Base-by-base conservation (phyloP, 2,888 invertebrate genomes). In the Leptarthrus brevirostris region DNA sequence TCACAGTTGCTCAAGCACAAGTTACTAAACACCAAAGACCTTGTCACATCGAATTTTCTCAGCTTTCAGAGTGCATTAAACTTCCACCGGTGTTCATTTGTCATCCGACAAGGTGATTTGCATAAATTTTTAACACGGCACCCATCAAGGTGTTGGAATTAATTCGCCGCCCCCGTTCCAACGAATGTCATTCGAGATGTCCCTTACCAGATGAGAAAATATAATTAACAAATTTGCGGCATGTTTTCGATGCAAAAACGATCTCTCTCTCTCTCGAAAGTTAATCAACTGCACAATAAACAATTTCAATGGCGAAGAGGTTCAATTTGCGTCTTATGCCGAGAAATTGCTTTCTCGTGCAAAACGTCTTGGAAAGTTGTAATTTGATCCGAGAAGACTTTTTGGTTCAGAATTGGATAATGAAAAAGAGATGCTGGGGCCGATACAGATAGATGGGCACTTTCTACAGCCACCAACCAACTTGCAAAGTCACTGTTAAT, bases 381-480 rank as follows among this genome's bases (percentile, higher is more conserved):
- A 58, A 58, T 58, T 58, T 58, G 58, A 58, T 58, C 58, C 58
- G 56, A 26, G 20, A 36, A 16, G 58, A 20, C 58, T 58, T 58
- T n/a, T 58, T 58, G 58, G 18, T 18, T 36, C 1, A 56, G 56
- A 56, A 56, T 34, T 58, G 36, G 40, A 58, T 26, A 12, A 16
- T n/a, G n/a, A n/a, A 36, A 58, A 20, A 4, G 18, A 20, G 18
- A 2, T 14, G 24, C 36, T 40, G 36, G 36, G 36, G 58, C 36
- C 58, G 40, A 58, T 36, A 58, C 16, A 26, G 22, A 22, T 53
- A 53, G 24, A 3, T 18, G 5, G 18, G 18, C 18, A 49, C 49
- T 49, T 49, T 36, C 58, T 36, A 30, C 4, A 36, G 36, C 34
- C 40, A 20, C 14, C 4, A 36, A 20, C 34, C 40, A 20, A 36